These are phyloP conservation scores for Papilio aristodemus DNA, from an alignment of 1,140 invertebrate genomes.

Conservation along the genomic window DNA sequence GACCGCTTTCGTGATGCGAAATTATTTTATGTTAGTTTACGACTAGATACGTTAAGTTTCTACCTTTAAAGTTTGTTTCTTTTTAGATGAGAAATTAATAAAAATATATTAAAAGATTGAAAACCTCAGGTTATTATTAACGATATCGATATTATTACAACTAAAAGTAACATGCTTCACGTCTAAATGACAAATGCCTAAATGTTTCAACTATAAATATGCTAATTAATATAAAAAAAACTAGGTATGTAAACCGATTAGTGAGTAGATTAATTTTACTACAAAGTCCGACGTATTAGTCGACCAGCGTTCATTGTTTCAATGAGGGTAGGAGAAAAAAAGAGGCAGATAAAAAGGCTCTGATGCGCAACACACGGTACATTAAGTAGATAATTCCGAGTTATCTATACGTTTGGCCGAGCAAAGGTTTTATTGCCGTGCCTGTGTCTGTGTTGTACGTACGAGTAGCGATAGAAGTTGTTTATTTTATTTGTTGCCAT, in stretches of 20 bases:
- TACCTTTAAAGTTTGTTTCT: not conserved
- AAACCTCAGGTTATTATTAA: too few relatives aligned
- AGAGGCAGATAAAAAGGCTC: constrained; percentile 14
- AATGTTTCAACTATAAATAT: not conserved
- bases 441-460: constrained; percentile 26
- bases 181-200: not conserved
- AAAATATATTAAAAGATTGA: too few relatives aligned
- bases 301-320: constrained; percentile 21
- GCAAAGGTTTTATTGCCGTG: constrained; percentile 40
- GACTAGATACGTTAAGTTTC: not conserved
- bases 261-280: constrained; percentile 6
- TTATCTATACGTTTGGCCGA: constrained; percentile 41
- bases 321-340: constrained; percentile 24
- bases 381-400: constrained; percentile 41
- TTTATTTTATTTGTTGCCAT: constrained; percentile 14
- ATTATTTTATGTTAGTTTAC: constrained; percentile 5
- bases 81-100: too few relatives aligned
- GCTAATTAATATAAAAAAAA: not conserved
- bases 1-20: constrained; percentile 19
- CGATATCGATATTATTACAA: too few relatives aligned
- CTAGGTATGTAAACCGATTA: constrained; percentile 3
- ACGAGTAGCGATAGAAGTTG: constrained; percentile 1
- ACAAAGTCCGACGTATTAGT: constrained; percentile 11
- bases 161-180: too few relatives aligned
- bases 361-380: constrained; percentile 36